These are phyloP conservation scores for Leiothrix lutea DNA, from an alignment of 2,113 vertebrate genomes.

Conservation along the genomic window DNA sequence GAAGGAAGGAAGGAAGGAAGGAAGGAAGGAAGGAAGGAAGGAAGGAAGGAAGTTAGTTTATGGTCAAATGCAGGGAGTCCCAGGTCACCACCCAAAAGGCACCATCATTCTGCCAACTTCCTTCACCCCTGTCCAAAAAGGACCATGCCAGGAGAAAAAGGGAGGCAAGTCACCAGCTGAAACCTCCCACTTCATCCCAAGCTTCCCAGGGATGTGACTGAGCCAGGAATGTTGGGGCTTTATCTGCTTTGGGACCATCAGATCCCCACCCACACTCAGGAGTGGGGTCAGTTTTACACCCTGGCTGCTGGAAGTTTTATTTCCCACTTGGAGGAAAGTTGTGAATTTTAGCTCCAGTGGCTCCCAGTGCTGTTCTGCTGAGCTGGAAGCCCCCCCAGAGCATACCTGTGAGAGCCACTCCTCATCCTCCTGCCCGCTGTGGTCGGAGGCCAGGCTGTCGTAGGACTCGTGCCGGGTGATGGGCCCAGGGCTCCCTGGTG, in stretches of 20 bases:
- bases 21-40: too few species aligned
- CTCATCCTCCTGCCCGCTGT: slow-evolving; percentile 93
- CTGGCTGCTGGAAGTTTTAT: not conserved
- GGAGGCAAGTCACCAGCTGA: not conserved
- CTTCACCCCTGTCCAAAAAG: not conserved
- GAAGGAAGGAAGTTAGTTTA: not conserved
- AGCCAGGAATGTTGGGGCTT: not conserved
- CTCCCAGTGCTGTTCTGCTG: not conserved
- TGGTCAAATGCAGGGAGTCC: not conserved
- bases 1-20: not conserved
- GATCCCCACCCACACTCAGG: fast-evolving
- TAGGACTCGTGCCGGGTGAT: slow-evolving; percentile 92
- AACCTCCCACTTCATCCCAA: not conserved
- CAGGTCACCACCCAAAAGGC: not conserved
- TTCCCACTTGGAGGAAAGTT: not conserved
- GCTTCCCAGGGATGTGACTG: not conserved
- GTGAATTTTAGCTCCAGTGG: not conserved
- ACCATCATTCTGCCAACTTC: not conserved
- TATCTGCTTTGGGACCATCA: not conserved
- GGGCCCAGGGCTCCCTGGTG: slow-evolving; percentile 88
- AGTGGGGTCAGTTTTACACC: too few species aligned
- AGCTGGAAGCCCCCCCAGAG: fast-evolving
- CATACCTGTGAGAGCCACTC: slow-evolving; percentile 98
- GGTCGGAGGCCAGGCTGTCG: slow-evolving; percentile 92
- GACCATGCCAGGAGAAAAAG: not conserved